Evolutionary conservation across 2,797 vertebrate species (phyloP).

Genomic region (Microctenopoma stevenorrisi): DNA sequence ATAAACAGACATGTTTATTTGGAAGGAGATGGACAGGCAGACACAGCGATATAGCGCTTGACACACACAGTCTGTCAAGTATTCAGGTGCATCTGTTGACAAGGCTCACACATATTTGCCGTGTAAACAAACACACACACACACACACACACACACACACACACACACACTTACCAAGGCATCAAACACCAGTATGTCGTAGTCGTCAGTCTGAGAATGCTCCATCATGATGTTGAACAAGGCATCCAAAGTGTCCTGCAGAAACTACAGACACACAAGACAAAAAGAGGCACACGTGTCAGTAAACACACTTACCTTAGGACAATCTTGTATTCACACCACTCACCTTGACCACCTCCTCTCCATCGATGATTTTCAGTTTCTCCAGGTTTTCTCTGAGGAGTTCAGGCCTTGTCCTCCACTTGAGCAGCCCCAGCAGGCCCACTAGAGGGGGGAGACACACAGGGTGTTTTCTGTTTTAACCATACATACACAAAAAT

Average conservation of each 20-base stretch:
- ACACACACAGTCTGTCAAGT: constrained; percentile 42
- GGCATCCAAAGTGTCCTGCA: constrained; percentile 97
- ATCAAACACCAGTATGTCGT: constrained; percentile 98
- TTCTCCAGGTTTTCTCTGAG: constrained; percentile 94
- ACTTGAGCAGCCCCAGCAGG: constrained; percentile 93
- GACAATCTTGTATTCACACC: neutral
- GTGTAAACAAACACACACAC: constrained; percentile 22
- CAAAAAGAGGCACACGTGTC: constrained; percentile 4
- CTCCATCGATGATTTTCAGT: constrained; percentile 95
- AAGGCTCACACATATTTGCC: constrained; percentile 4
- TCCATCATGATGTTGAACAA: constrained; percentile 99
- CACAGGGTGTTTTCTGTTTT: neutral
- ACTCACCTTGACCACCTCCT: constrained; percentile 96
- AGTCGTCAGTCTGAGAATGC: constrained; percentile 92
- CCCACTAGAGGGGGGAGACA: constrained; percentile 83
- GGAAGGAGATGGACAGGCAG: constrained; percentile 31
- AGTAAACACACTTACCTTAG: constrained; percentile 44
- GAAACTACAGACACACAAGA: constrained; percentile 83
- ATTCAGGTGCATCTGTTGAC: constrained; percentile 36
- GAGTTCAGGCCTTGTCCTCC: constrained; percentile 93
- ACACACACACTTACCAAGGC: constrained; percentile 88
- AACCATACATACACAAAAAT: neutral
- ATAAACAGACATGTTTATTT: constrained; percentile 33
- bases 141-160: constrained; percentile 24
- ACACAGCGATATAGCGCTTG: constrained; percentile 24